phyloP scores from a whole-genome alignment of 2,113 vertebrate genomes.

The Gopherus evgoodei region DNA sequence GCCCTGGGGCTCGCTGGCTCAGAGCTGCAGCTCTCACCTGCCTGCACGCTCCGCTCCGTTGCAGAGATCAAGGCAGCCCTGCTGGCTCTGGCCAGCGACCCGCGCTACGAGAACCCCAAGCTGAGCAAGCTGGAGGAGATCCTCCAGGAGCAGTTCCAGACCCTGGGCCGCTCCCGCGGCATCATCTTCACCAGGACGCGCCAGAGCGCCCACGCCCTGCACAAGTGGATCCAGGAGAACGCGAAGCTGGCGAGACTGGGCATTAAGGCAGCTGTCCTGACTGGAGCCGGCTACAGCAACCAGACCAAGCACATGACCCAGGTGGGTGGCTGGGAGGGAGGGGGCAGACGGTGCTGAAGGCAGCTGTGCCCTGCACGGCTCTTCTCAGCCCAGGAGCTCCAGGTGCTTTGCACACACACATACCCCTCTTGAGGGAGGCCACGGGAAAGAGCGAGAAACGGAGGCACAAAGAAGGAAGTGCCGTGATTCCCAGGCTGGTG shows the following conservation, averaged over 20 bases:
- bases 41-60: fast-evolving
- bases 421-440: neutral
- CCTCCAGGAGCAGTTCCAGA: slow-evolving; percentile 81
- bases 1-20: neutral
- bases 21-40: fast-evolving
- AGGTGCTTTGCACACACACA: neutral
- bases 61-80: slow-evolving; percentile 80
- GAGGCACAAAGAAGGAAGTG: neutral
- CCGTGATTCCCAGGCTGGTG: neutral
- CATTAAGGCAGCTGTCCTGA: slow-evolving; percentile 82
- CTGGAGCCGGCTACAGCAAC: slow-evolving; percentile 80
- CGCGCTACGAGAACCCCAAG: slow-evolving; percentile 86
- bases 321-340: slow-evolving; percentile 68
- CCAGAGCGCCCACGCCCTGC: slow-evolving; percentile 82
- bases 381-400: neutral
- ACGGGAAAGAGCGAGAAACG: neutral
- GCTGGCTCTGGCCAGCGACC: slow-evolving; percentile 33
- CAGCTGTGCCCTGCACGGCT: neutral
- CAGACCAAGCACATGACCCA: slow-evolving; percentile 89
- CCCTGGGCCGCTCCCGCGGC: slow-evolving; percentile 61
- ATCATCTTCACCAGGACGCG: slow-evolving; percentile 91
- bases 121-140: slow-evolving; percentile 82
- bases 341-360: neutral
- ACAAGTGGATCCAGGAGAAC: slow-evolving; percentile 85
- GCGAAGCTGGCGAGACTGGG: slow-evolving; percentile 39